These are phyloP conservation scores for Nebria brevicollis DNA, from an alignment of 2,888 invertebrate species.

Conservation along the genomic window DNA sequence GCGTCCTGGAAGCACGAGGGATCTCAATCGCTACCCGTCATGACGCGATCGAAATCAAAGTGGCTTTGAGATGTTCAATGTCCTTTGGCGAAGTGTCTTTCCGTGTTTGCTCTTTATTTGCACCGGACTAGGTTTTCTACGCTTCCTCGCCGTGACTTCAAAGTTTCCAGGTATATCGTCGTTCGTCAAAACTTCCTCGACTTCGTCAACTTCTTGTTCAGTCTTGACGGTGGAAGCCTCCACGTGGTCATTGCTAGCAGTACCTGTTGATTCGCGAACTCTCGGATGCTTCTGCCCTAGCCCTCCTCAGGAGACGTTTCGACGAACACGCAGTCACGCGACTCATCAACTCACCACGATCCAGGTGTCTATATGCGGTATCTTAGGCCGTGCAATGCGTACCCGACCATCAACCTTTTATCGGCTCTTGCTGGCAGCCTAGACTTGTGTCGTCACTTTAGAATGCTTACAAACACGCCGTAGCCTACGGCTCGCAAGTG, in stretches of 20 bases:
- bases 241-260: too few relatives aligned
- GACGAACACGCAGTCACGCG: too few relatives aligned
- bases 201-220: neutral
- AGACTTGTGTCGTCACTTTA: conserved; percentile 14
- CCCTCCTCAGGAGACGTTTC: too few relatives aligned
- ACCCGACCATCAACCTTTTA: conserved; percentile 44
- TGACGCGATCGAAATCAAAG: conserved; percentile 7
- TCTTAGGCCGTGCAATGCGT: conserved; percentile 45
- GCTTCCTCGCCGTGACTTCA: conserved; percentile 4
- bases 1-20: conserved; percentile 16
- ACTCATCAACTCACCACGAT: too few relatives aligned
- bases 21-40: conserved; percentile 5
- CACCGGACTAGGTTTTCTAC: conserved; percentile 11
- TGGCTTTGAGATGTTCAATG: neutral
- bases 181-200: too few relatives aligned
- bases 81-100: conserved; percentile 20
- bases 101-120: conserved; percentile 11
- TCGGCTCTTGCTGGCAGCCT: conserved; percentile 38
- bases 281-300: too few relatives aligned
- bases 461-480: conserved; percentile 16
- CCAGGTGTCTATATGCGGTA: conserved; percentile 47
- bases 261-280: too few relatives aligned
- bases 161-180: too few relatives aligned
- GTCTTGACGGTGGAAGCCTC: neutral
- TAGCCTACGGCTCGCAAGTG: conserved; percentile 46